Conservation (phyloP, 2,797 vertebrate genomes). For the Malacoraja senta region DNA sequence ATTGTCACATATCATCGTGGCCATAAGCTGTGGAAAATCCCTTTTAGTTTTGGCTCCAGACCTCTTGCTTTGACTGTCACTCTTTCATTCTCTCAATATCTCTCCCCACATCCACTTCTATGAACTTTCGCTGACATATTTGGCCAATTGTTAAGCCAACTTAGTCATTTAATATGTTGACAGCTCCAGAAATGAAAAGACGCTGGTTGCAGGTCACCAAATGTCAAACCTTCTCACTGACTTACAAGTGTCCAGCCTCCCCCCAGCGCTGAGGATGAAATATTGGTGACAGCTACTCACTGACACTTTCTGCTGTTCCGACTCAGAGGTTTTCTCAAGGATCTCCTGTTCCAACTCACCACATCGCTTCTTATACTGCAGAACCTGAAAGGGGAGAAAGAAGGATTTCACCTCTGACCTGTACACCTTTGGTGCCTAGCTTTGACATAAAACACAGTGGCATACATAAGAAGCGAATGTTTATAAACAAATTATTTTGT, state of each 20-base stretch:
- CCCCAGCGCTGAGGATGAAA: not conserved
- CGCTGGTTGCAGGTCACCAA: not conserved
- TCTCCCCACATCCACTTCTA: not conserved
- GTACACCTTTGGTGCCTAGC: not conserved
- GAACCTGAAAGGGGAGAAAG: slow-evolving; percentile 52
- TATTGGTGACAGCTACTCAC: slow-evolving; percentile 46
- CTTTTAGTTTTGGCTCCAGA: not conserved
- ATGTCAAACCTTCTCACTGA: not conserved
- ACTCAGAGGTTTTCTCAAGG: slow-evolving; percentile 64
- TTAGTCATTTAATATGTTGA: not conserved
- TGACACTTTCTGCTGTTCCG: slow-evolving; percentile 61
- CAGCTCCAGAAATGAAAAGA: not conserved
- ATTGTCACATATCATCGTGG: not conserved
- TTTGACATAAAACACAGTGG: not conserved
- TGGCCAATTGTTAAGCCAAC: not conserved
- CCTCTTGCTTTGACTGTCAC: not conserved
- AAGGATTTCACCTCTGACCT: not conserved
- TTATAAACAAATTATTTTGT: not conserved
- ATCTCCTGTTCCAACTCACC: slow-evolving; percentile 66
- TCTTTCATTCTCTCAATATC: not conserved
- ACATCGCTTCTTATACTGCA: slow-evolving; percentile 71
- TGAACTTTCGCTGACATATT: too few species aligned
- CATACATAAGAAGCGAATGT: not conserved
- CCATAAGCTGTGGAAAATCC: not conserved
- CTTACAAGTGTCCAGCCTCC: not conserved